Conservation (phyloP, 1,140 invertebrate genomes). For the Ooceraea biroi region DNA sequence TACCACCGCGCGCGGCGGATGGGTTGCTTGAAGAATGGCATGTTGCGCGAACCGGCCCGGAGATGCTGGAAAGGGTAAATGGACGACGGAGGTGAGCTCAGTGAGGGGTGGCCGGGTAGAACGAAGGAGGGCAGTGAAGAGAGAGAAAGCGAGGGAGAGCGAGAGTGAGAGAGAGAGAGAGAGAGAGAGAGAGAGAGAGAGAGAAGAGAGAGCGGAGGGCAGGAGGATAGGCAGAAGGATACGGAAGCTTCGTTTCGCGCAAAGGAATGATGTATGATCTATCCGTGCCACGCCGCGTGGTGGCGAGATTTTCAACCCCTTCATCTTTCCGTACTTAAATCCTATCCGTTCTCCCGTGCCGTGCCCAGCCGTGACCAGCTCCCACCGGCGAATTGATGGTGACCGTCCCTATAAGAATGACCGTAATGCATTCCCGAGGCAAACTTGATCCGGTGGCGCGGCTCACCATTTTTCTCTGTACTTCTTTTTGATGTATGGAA, state of each 20-base stretch:
- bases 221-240: conserved; percentile 68
- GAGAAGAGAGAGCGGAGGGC: conserved; percentile 38
- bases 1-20: conserved; percentile 38
- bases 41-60: conserved; percentile 68
- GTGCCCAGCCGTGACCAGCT: conserved; percentile 69
- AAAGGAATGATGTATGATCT: conserved; percentile 81
- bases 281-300: conserved; percentile 77
- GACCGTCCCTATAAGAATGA: conserved; percentile 74
- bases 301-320: conserved; percentile 79
- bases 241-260: conserved; percentile 73
- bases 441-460: conserved; percentile 54
- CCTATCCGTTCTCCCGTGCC: conserved; percentile 61
- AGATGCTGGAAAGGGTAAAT: conserved; percentile 72
- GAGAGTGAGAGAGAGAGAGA: not conserved
- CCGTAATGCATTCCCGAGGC: conserved; percentile 70
- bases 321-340: conserved; percentile 68
- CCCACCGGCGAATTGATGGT: conserved; percentile 74
- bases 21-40: conserved; percentile 75
- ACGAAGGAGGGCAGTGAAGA: not conserved
- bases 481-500: conserved; percentile 3
- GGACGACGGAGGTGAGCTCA: conserved; percentile 61
- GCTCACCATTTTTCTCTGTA: conserved; percentile 40
- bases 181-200: not conserved
- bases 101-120: not conserved
- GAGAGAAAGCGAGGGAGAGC: too few species aligned